Evolutionary conservation across 1,140 invertebrate species (phyloP).

Genomic region (Thalassaphorura encarpata): DNA sequence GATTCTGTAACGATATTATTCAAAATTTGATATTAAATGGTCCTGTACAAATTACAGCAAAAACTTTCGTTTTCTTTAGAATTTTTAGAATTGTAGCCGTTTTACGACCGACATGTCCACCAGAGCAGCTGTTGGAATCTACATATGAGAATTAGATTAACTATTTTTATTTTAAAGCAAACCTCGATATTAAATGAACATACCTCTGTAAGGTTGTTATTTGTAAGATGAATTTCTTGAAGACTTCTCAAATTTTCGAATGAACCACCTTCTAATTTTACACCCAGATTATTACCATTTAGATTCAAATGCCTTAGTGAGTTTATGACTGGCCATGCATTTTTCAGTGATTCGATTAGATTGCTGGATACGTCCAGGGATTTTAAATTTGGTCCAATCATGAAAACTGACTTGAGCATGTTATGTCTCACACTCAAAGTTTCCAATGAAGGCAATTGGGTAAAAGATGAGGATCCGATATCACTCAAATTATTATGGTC

Average conservation of each 20-base stretch:
- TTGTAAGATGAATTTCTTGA: conserved; percentile 56
- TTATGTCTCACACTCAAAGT: conserved; percentile 56
- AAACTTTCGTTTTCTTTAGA: too few relatives aligned
- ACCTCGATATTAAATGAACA: too few relatives aligned
- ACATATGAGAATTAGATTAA: too few relatives aligned
- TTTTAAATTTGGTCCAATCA: conserved; percentile 39
- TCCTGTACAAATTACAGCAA: too few relatives aligned
- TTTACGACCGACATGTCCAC: too few relatives aligned
- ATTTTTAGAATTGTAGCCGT: too few relatives aligned
- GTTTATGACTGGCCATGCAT: conserved; percentile 79
- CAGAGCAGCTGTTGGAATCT: too few relatives aligned
- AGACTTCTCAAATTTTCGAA: conserved; percentile 65
- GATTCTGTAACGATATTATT: too few relatives aligned
- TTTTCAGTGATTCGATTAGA: conserved; percentile 35
- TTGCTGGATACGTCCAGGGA: conserved; percentile 37
- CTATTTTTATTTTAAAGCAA: too few relatives aligned
- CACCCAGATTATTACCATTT: conserved; percentile 56
- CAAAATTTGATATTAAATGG: too few relatives aligned
- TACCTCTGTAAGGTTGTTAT: conserved; percentile 54
- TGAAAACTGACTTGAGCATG: conserved; percentile 56
- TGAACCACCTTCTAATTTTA: conserved; percentile 49
- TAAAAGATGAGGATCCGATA: conserved; percentile 56
- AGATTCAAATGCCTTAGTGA: conserved; percentile 66
- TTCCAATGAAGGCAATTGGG: conserved; percentile 54
- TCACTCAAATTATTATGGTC: conserved; percentile 61